phyloP scores from a whole-genome alignment of 2,113 vertebrate species.

The Microcebus ravelobensis region DNA sequence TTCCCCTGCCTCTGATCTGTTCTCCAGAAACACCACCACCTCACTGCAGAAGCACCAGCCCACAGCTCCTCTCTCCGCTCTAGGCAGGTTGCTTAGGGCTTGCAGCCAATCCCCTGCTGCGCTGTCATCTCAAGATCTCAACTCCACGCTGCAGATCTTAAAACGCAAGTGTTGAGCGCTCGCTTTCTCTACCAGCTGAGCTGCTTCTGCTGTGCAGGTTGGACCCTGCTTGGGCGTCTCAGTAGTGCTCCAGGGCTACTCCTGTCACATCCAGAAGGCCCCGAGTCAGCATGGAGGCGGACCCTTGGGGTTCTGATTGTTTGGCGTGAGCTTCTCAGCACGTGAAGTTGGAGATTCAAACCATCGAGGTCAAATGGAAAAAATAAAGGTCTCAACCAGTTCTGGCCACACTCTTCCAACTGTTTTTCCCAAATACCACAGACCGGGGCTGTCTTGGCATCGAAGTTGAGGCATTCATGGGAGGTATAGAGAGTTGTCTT shows the following conservation, averaged over 20 bases:
- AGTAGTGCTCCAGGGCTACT: neutral
- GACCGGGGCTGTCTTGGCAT: neutral
- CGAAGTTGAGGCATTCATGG: neutral
- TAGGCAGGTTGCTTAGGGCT: neutral
- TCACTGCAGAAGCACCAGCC: slow-evolving; percentile 65
- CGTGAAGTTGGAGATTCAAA: neutral
- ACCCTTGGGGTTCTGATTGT: neutral
- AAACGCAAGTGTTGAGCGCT: neutral
- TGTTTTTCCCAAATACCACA: neutral
- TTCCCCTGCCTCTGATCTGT: slow-evolving; percentile 54
- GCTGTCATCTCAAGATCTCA: slow-evolving; percentile 18
- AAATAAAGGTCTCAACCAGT: neutral
- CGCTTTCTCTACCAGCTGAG: neutral
- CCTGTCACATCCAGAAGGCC: neutral
- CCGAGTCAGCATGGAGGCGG: neutral
- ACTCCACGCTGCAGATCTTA: neutral
- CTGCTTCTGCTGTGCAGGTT: neutral
- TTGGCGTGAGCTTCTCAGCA: neutral
- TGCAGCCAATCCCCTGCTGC: neutral
- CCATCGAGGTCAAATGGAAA: neutral
- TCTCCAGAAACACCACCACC: slow-evolving; percentile 43
- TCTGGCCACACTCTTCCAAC: neutral
- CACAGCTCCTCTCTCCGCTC: slow-evolving; percentile 55
- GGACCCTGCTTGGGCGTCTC: neutral
- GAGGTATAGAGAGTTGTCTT: neutral